Conservation (phyloP, 2,797 vertebrate species). For the Eurystomus glaucurus region DNA sequence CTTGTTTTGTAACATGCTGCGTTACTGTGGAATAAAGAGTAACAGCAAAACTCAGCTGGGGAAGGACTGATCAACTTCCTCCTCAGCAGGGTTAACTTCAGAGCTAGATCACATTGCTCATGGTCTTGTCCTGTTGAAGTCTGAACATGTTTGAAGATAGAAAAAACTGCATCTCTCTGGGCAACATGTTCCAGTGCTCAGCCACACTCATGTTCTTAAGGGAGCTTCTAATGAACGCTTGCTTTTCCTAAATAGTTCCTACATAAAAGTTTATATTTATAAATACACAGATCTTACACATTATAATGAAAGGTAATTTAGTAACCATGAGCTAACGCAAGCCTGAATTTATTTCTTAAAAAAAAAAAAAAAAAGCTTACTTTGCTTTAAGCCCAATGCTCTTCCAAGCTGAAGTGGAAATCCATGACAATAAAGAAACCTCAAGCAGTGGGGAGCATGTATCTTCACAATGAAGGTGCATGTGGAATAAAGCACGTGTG, state of each 20-base stretch:
- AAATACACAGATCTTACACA: not conserved
- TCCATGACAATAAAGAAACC: not conserved
- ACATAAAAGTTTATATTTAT: not conserved
- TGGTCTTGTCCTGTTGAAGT: not conserved
- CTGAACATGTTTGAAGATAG: not conserved
- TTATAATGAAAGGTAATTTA: not conserved
- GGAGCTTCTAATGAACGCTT: not conserved
- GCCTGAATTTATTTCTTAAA: not conserved
- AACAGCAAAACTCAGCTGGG: not conserved
- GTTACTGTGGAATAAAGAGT: not conserved
- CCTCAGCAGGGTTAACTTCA: not conserved
- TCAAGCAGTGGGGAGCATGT: not conserved
- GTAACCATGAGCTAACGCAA: not conserved
- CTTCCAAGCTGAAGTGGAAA: not conserved
- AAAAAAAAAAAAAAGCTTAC: not conserved
- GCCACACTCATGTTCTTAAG: not conserved
- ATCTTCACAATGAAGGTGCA: not conserved
- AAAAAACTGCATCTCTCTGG: not conserved
- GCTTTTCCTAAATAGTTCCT: not conserved
- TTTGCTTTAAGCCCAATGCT: not conserved
- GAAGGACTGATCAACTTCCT: not conserved
- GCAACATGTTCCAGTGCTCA: not conserved
- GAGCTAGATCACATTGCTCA: not conserved
- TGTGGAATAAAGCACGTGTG: not conserved
- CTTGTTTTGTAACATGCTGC: rapidly evolving